Percentiles rank a stretch among this genome's conserved stretches.
These are phyloP conservation scores for Nymphalis c-album DNA, from an alignment of 2,888 invertebrate genomes.

Conservation along the genomic window DNA sequence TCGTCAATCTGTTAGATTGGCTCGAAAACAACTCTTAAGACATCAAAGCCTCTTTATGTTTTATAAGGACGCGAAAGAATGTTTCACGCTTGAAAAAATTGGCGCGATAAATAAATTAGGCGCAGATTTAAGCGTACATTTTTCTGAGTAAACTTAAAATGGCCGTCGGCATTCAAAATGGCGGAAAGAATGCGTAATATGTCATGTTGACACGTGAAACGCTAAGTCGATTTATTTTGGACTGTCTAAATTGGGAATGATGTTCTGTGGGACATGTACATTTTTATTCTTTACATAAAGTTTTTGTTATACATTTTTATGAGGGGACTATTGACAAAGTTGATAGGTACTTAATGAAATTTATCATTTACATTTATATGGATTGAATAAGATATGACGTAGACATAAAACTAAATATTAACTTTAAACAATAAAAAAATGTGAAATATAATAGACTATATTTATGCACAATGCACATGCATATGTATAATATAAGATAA, in stretches of 20 bases:
- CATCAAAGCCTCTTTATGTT: slow-evolving; percentile 36
- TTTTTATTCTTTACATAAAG: slow-evolving; percentile 1
- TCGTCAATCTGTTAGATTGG: slow-evolving; percentile 33
- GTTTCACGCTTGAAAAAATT: slow-evolving; percentile 41
- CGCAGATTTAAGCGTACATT: slow-evolving; percentile 50
- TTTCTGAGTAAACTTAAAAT: slow-evolving; percentile 48
- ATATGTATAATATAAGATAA: no score
- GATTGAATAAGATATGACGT: not conserved
- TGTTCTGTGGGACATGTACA: slow-evolving; percentile 20
- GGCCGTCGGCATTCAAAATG: slow-evolving; percentile 44
- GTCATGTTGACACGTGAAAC: slow-evolving; percentile 45
- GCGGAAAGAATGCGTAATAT: slow-evolving; percentile 37
- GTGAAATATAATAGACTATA: no score
- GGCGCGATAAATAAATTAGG: slow-evolving; percentile 49
- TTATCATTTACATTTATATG: not conserved
- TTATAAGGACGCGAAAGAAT: slow-evolving; percentile 37
- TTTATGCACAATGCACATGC: no score
- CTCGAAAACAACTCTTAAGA: slow-evolving; percentile 33
- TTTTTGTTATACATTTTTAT: slow-evolving; percentile 2
- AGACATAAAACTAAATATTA: no score
- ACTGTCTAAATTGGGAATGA: slow-evolving; percentile 35
- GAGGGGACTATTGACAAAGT: not conserved
- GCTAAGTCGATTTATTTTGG: slow-evolving; percentile 43
- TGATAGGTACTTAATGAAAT: not conserved
- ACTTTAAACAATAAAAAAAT: no score